Evolutionary conservation across 2,888 invertebrate genomes (phyloP).

Genomic region (Mechanitis messenoides): DNA sequence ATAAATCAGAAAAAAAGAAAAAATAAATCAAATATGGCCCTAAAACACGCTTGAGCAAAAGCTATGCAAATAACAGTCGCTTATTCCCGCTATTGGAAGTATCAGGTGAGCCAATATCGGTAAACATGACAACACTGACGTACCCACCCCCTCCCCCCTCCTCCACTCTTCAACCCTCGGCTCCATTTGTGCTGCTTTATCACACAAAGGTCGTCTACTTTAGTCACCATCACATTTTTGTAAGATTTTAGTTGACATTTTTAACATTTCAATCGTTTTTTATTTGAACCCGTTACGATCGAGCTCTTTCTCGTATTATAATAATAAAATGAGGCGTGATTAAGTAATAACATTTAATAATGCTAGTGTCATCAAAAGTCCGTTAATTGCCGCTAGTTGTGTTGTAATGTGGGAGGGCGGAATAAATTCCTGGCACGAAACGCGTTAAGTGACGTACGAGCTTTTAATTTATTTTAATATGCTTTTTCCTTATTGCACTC

Average conservation of each 20-base stretch:
- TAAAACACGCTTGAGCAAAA: conserved; percentile 4
- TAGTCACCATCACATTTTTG: neutral
- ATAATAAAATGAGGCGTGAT: conserved; percentile 6
- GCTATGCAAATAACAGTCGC: conserved; percentile 7
- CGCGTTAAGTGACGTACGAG: neutral
- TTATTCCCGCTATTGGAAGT: conserved; percentile 6
- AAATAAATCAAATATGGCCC: neutral
- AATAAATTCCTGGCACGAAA: neutral
- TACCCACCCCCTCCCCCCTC: neutral
- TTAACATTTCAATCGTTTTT: neutral
- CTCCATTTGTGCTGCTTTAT: conserved; percentile 1
- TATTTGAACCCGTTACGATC: neutral
- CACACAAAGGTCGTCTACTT: neutral
- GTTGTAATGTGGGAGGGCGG: neutral
- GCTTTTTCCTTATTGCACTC: neutral
- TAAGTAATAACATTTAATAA: conserved; percentile 5
- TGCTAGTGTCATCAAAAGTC: neutral
- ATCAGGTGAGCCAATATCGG: conserved; percentile 5
- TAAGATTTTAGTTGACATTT: neutral
- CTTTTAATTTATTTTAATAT: neutral
- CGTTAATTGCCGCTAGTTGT: neutral
- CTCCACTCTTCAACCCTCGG: neutral
- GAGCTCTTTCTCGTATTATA: neutral
- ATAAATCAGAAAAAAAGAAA: neutral
- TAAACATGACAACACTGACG: conserved; percentile 10